Evolutionary conservation across 2,113 vertebrate genomes (phyloP).

Genomic region (Microtus montanus): DNA sequence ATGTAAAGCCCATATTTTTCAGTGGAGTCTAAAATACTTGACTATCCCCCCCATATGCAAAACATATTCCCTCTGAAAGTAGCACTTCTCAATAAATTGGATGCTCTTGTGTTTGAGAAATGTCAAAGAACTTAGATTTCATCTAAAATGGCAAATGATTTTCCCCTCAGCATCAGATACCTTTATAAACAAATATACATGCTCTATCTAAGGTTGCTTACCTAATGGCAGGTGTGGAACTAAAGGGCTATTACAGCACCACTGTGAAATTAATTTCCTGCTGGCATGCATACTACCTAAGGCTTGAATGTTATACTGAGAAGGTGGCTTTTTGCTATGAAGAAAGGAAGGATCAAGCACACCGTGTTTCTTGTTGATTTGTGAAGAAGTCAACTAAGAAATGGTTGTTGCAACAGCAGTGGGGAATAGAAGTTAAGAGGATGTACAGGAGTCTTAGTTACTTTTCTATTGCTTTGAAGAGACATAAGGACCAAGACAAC

Average conservation of each 20-base stretch:
- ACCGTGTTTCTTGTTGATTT: neutral
- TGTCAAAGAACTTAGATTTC: neutral
- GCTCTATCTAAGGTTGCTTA: neutral
- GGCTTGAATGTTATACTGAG: neutral
- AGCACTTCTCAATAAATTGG: neutral
- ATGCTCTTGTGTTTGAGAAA: neutral
- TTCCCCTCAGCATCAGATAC: neutral
- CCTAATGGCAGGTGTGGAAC: neutral
- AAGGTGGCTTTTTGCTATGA: neutral
- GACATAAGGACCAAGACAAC: neutral
- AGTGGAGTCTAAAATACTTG: neutral
- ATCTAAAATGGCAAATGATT: neutral
- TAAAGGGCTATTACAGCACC: neutral
- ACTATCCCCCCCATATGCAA: neutral
- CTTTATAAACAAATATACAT: constrained; percentile 23
- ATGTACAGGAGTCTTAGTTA: neutral
- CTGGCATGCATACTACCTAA: neutral
- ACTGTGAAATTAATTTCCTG: neutral
- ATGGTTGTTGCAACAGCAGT: neutral
- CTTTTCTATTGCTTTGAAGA: neutral
- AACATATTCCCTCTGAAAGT: neutral
- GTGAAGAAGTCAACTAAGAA: constrained; percentile 3
- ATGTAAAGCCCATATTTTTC: neutral
- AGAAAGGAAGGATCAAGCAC: neutral
- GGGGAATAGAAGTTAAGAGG: neutral